Base-by-base conservation (phyloP, 2,113 vertebrate species). In the Ifrita kowaldi region DNA sequence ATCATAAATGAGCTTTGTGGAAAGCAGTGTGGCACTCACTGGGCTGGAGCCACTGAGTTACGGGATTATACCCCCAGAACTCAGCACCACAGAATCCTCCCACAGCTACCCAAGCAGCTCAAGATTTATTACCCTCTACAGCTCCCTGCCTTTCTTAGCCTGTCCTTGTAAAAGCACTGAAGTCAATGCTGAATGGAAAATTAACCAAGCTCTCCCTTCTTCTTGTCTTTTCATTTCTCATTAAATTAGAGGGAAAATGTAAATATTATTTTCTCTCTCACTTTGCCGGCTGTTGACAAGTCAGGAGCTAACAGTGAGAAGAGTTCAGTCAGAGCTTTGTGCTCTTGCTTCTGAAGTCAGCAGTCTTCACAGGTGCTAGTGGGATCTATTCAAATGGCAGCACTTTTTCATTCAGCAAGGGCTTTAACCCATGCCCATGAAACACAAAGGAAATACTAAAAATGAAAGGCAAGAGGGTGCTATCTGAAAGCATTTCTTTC, bases 21-120 rank as follows among this genome's bases (percentile, higher is more conserved):
- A 95, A 96, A 97, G 93, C 73, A 95, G 27, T 21, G 44, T 94
- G 89, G 92, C 85, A 95, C 24, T 88, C 50, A 5, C 22, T 96
- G 84, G 81, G 83, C 76, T 97, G 96, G 91, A 98, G 96, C 65
- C 33, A 92, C 88, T 89, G 93, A 97, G 95, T 97, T 96, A 97
- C 30, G 14, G 96, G 96, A 97, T 96, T 97, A 94, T 8, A 10
- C 56, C 71, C 90, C 64, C 77, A 97, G 95, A 98, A 97, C 78
- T 89, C 77, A 35, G 46, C 82, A 85, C 59, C 46, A 24, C 44
- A 89, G 78, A 84, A 64, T 17, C 62, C 39, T 93, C 73, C 92
- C 84, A 32, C 6, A 77, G 59, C 46, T 70, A 53, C 53, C 56
- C 26, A 14, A 94, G 89, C 80, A 84, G 71, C 50, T 76, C 73